Base-by-base conservation (phyloP, 2,888 invertebrate genomes). In the Hirtodrosophila histrioides region DNA sequence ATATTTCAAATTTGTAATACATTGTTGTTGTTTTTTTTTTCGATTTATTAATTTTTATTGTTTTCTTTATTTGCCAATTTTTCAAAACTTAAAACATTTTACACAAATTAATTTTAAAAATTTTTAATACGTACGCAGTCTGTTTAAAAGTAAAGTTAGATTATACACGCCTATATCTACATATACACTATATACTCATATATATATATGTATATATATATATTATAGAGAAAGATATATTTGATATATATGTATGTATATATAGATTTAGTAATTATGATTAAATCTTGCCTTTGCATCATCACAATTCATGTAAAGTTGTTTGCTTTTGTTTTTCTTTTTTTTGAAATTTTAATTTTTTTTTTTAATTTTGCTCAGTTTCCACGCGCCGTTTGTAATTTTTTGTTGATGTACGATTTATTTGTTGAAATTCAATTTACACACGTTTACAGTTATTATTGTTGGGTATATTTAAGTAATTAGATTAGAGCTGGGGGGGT, bases 51-150 rank as follows among this genome's bases (percentile, higher is more conserved):
- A 86, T 86, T 83, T 83, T 83, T 84, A 86, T 79, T 84, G 62
- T 84, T 84, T 86, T 86, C 84, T 84, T 84, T 84, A 84, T 84
- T 84, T 84, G 84, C 84, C 84, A 84, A 84, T 84, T 84, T 84
- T 75, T 82, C 82, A 82, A 82, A 84, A 84, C 84, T 84, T 84
- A 84, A 84, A 84, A 84, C 84, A 84, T 84, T 86, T 86, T 84
- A 84, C 86, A 84, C 81, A 86, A 78, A 77, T 86, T 86, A 80
- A 83, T 81, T 84, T 84, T 78, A 83, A 83, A 82, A 80, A 76
- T 75, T 84, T 81, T 84, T 84, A 86, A 84, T 84, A 84, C 84
- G 86, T 84, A 84, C 83, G 84, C 84, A 84, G 84, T 84, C 84
- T 84, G 84, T 84, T 84, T 86, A 84, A 84, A 84, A 84, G 81